A percentile compares a stretch with the other conserved stretches of the same genome.
phyloP scores from a whole-genome alignment of 2,797 vertebrate genomes.

The Mormyrus hasselquistii region DNA sequence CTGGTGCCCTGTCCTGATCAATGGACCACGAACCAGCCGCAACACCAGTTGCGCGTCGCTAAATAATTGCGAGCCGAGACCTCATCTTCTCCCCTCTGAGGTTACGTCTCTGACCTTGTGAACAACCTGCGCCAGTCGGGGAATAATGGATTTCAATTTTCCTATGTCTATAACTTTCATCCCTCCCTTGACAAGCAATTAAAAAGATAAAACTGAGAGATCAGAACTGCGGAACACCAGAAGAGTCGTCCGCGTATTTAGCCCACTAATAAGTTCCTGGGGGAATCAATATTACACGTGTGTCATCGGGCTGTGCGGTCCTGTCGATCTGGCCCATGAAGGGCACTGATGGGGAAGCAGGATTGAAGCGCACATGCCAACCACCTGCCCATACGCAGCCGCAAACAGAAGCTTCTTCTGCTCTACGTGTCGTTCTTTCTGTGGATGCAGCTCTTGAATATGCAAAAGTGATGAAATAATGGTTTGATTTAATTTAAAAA shows the following conservation, averaged over 20 bases:
- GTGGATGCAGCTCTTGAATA: neutral
- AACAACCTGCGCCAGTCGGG: conserved; percentile 36
- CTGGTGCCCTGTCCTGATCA: neutral
- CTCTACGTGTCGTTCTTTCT: neutral
- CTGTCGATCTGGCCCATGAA: conserved; percentile 28
- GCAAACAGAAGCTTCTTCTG: neutral
- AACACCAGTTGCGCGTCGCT: neutral
- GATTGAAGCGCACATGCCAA: neutral
- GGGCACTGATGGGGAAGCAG: conserved; percentile 17
- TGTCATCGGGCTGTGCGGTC: conserved; percentile 24
- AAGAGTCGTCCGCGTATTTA: conserved; percentile 41
- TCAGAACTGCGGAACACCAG: conserved; percentile 43
- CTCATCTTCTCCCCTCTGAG: neutral
- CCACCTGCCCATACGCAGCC: neutral
- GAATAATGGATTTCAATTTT: conserved; percentile 44
- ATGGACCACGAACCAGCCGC: neutral
- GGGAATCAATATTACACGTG: conserved; percentile 43
- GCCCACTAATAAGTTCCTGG: conserved; percentile 39
- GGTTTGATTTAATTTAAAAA: neutral
- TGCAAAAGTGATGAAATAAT: neutral
- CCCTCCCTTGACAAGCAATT: conserved; percentile 44
- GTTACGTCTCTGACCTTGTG: conserved; percentile 38
- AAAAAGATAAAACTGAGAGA: conserved; percentile 50
- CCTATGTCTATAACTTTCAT: conserved; percentile 43
- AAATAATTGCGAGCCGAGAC: conserved; percentile 9